Evolutionary conservation across 1,140 invertebrate genomes (phyloP).

Genomic region (Atta colombica): DNA sequence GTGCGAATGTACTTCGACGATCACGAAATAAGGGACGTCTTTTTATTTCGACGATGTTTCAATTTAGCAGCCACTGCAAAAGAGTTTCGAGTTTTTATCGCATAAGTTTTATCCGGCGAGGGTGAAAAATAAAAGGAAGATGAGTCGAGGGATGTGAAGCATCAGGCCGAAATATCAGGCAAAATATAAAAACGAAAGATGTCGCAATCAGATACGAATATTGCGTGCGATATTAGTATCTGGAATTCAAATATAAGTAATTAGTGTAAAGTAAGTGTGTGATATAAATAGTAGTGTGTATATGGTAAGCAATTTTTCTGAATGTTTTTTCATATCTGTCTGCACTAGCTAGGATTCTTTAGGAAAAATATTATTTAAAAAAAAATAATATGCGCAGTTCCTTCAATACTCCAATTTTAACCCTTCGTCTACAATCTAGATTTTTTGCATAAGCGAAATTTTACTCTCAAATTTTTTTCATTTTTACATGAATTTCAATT

Average conservation of each 20-base stretch:
- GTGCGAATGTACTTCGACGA: neutral
- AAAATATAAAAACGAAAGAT: slow-evolving; percentile 51
- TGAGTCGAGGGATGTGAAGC: neutral
- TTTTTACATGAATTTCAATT: too few relatives aligned
- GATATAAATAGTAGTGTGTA: neutral
- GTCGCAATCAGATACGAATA: slow-evolving; percentile 65
- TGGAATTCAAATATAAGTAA: slow-evolving; percentile 22
- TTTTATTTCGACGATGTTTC: slow-evolving; percentile 77
- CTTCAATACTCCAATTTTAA: neutral
- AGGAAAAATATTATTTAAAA: neutral
- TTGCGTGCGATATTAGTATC: slow-evolving; percentile 25
- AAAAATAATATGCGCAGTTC: neutral
- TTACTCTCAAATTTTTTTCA: too few relatives aligned
- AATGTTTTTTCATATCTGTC: neutral
- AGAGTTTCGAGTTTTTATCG: slow-evolving; percentile 78
- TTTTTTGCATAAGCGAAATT: too few relatives aligned
- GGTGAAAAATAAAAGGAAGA: slow-evolving; percentile 70
- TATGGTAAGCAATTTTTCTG: neutral
- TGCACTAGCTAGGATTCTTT: neutral
- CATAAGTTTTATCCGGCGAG: slow-evolving; percentile 67
- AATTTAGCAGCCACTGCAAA: slow-evolving; percentile 74
- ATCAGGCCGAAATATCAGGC: slow-evolving; percentile 34
- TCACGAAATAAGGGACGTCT: slow-evolving; percentile 26
- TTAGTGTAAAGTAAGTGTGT: too few relatives aligned
- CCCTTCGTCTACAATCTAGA: too few relatives aligned